phyloP scores from a whole-genome alignment of 2,797 vertebrate genomes.

The Halcyon badia region DNA sequence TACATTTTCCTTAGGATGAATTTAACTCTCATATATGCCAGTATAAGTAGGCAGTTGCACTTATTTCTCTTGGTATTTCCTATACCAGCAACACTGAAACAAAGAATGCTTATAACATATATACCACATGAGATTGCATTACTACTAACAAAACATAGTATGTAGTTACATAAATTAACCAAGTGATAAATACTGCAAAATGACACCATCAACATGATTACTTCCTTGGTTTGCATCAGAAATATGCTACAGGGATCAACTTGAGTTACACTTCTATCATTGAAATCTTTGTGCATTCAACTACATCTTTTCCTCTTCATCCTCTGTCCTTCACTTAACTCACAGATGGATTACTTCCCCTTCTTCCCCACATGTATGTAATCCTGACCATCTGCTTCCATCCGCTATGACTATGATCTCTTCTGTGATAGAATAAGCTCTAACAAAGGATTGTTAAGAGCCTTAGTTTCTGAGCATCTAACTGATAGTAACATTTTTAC shows the following conservation, averaged over 20 bases:
- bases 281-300: not conserved
- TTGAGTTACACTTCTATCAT: not conserved
- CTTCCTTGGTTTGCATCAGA: not conserved
- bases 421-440: not conserved
- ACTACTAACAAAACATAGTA: not conserved
- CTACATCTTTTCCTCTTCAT: not conserved
- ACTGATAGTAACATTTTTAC: not conserved
- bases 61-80: not conserved
- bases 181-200: not conserved
- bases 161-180: not conserved
- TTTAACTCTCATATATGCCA: not conserved
- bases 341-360: not conserved
- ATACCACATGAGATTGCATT: not conserved
- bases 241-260: not conserved
- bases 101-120: not conserved
- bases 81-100: not conserved
- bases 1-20: not conserved
- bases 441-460: not conserved
- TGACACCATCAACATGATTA: not conserved
- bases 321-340: not conserved
- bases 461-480: not conserved
- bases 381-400: constrained; percentile 12
- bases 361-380: not conserved
- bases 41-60: not conserved
- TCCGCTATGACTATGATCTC: not conserved